phyloP scores from a whole-genome alignment of 2,888 invertebrate genomes.

The Zele albiditarsus region DNA sequence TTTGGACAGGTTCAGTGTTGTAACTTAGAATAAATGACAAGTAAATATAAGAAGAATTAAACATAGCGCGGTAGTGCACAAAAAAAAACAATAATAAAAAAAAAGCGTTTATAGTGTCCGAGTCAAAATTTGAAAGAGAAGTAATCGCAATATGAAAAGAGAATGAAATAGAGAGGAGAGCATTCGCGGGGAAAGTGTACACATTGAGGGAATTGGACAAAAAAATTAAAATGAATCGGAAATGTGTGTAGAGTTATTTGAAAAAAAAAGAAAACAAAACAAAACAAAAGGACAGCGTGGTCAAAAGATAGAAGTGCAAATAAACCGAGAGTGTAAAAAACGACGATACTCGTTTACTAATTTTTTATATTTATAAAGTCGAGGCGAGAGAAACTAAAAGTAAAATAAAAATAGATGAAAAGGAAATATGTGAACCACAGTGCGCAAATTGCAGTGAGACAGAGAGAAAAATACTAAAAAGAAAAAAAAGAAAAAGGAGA shows the following conservation, averaged over 20 bases:
- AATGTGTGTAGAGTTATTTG: slow-evolving; percentile 6
- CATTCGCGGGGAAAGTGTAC: neutral
- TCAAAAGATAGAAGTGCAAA: neutral
- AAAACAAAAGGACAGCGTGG: neutral
- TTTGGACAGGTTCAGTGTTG: slow-evolving; percentile 71
- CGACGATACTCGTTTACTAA: slow-evolving; percentile 25
- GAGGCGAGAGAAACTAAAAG: neutral
- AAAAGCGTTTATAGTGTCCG: neutral
- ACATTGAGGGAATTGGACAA: neutral
- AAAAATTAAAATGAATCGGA: slow-evolving; percentile 3
- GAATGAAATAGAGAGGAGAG: neutral
- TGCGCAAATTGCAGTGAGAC: slow-evolving; percentile 41
- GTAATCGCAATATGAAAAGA: neutral
- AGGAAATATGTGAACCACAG: slow-evolving; percentile 42
- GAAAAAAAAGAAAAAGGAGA: neutral
- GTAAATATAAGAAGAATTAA: slow-evolving; percentile 16
- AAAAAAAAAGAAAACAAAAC: slow-evolving; percentile 25
- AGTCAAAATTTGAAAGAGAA: neutral
- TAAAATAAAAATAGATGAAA: slow-evolving; percentile 3
- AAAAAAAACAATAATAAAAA: slow-evolving; percentile 49
- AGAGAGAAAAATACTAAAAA: slow-evolving; percentile 42
- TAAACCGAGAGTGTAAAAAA: neutral
- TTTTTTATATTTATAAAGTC: slow-evolving; percentile 37
- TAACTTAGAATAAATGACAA: slow-evolving; percentile 69
- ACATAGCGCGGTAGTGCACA: slow-evolving; percentile 63